Evolutionary conservation across 2,888 invertebrate species (phyloP), one percentile per base, ranked within the genome.

Genomic region (Drosophila quinaria): DNA sequence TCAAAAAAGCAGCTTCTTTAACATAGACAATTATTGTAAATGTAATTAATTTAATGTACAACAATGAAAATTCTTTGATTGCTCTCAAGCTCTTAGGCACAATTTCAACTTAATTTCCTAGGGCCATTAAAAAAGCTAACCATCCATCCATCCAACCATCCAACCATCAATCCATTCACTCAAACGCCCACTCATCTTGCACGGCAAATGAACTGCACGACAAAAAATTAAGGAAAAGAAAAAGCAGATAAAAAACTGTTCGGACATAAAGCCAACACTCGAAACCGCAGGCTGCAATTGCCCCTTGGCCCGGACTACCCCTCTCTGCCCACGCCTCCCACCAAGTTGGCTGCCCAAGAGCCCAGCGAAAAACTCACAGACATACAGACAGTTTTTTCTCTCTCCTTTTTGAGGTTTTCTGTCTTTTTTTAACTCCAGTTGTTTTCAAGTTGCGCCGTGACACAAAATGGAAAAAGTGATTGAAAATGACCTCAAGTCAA

Each of bases 401-500:
- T 52, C 25, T 33, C 42, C 9, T 41, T 50, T 10, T 42, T 61
- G 50, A 11, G 31, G 31, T 41, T 47, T 39, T 39, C 29, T 6
- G 47, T 35, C 44, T 9, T 62, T 52, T 58, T 58, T 65, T 54
- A 47, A 44, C 51, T 60, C n/a, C 37, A 50, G 76, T 70, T 77
- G 66, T 71, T 77, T 70, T 67, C 64, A 54, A 68, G 60, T 75
- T 78, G 49, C 56, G 72, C 59, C 58, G 70, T 79, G 78, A 74
- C 72, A 70, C 59, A 81, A 81, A 84, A 83, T 86, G 84, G 71
- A 76, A 85, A 84, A 84, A 83, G 72, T 87, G 86, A 86, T 86
- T 86, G 87, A 87, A 87, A 86, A 86, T 87, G 86, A 86, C 84
- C 87, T 84, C 82, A 86, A 87, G 87, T 87, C 87, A 87, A 76